Evolutionary conservation across 2,797 vertebrate species (phyloP).

Genomic region (Gymnoscopelus braueri): DNA sequence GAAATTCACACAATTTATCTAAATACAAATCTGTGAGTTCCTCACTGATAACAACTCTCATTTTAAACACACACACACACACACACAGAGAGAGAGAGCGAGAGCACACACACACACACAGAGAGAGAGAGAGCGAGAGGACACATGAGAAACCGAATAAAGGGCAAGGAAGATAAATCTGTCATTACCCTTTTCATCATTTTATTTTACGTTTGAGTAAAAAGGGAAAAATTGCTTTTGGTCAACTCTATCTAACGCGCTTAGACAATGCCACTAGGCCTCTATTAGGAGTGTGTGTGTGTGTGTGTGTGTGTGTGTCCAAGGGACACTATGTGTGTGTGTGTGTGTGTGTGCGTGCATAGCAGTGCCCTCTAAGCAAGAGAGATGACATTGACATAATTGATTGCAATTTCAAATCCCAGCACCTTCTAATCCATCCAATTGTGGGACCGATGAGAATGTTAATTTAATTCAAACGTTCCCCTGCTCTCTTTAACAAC

Average conservation of each 20-base stretch:
- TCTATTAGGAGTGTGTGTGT: constrained; percentile 35
- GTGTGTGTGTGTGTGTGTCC: background rate
- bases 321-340: too few species aligned
- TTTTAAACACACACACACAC: constrained; percentile 55
- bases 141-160: background rate
- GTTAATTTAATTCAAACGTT: too few species aligned
- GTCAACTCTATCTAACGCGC: constrained; percentile 41
- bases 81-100: constrained; percentile 5
- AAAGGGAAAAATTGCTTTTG: constrained; percentile 59
- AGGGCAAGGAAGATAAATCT: constrained; percentile 52
- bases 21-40: constrained; percentile 71
- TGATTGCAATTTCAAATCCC: too few species aligned
- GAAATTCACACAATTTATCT: constrained; percentile 62
- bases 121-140: constrained; percentile 18
- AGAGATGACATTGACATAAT: too few species aligned
- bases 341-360: too few species aligned
- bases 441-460: too few species aligned
- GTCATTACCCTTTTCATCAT: constrained; percentile 53
- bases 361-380: background rate
- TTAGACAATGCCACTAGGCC: constrained; percentile 36
- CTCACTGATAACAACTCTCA: constrained; percentile 57
- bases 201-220: constrained; percentile 12
- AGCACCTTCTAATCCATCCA: too few species aligned
- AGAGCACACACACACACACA: constrained; percentile 37
- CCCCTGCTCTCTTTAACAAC: too few species aligned